Conservation (phyloP, 2,113 vertebrate species). For the Theristicus caerulescens region DNA sequence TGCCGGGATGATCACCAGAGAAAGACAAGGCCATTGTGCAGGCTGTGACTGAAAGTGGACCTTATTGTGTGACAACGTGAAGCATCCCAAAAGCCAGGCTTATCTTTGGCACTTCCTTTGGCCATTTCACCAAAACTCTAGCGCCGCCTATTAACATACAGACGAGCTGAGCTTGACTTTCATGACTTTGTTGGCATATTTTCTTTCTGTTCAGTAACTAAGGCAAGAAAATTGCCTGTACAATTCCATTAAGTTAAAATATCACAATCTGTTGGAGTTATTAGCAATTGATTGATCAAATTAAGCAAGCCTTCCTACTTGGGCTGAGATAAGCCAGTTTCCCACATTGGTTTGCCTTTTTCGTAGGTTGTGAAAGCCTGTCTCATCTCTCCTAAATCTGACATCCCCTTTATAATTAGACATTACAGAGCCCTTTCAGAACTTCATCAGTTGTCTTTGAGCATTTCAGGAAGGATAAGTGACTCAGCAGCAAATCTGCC, state of each 20-base stretch:
- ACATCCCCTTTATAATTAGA: conserved; percentile 27
- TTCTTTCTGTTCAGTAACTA: conserved; percentile 21
- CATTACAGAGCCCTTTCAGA: conserved; percentile 20
- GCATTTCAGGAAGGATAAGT: background rate
- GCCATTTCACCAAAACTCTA: background rate
- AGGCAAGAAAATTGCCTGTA: conserved; percentile 21
- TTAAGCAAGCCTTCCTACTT: conserved; percentile 10
- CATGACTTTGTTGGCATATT: conserved; percentile 4
- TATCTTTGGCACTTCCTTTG: background rate
- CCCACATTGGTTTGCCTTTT: conserved; percentile 25
- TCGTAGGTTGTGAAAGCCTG: background rate
- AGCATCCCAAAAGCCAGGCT: background rate
- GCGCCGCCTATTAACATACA: background rate
- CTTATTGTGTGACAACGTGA: background rate
- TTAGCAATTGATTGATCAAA: conserved; percentile 30
- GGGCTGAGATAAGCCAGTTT: conserved; percentile 30
- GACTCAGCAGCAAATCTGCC: background rate
- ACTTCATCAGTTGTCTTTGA: conserved; percentile 2
- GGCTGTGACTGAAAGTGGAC: background rate
- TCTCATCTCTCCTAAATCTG: conserved; percentile 41
- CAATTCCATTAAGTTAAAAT: conserved; percentile 45
- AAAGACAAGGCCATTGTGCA: background rate
- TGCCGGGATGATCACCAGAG: background rate
- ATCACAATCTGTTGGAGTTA: conserved; percentile 7
- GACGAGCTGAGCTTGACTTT: conserved; percentile 7